Base-by-base conservation (phyloP, 2,888 invertebrate genomes). In the Digitonthophagus gazella region DNA sequence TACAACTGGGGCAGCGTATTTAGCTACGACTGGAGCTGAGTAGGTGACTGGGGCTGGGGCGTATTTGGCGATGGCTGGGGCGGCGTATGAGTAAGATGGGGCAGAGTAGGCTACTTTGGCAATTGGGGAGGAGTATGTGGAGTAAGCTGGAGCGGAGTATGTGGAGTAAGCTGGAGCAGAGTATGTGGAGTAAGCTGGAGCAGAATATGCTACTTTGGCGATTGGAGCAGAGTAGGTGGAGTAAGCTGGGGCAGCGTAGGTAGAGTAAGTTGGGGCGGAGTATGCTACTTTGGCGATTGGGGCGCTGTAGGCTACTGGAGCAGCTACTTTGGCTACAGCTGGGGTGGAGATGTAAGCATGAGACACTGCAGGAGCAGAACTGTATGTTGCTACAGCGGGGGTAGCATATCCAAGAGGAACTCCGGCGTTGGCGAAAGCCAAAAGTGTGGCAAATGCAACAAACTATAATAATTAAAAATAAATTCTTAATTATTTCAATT, bases 301-400 rank as follows among this genome's bases (percentile, higher is more conserved):
- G 82, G 79, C 73, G 84, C 85, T 20, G 57, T 66, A 67, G 3
- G 61, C 58, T 14, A 44, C 14, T 66, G 68, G 65, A 22, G 68
- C 65, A n/a, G 66, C 67, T 19, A 70, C 69, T 54, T 69, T 70
- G 55, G 69, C 57, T 15, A 71, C 55, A 6, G 69, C 71, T 58
- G 70, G 70, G 11, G 70, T 65, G 5, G 68, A 65, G 6, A 44
- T 28, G 61, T 61, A 61, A 8, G 65, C 68, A 15, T 69, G 63
- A 15, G 68, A 68, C 16, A 65, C 28, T 14, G 65, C 64, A 44
- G 68, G 69, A n/a, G 69, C 69, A 3, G 69, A 67, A 20, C 67
- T 67, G 56, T 69, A 67, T 15, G 67, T 69, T 57, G 71, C 71
- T 18, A 71, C 64, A 69, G 73, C 61, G 3, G 58, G 58, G 11